A percentile compares a stretch with the other conserved stretches of the same genome.
These are phyloP conservation scores for Rhizomys pruinosus DNA, from an alignment of 2,113 vertebrate species.

Conservation along the genomic window DNA sequence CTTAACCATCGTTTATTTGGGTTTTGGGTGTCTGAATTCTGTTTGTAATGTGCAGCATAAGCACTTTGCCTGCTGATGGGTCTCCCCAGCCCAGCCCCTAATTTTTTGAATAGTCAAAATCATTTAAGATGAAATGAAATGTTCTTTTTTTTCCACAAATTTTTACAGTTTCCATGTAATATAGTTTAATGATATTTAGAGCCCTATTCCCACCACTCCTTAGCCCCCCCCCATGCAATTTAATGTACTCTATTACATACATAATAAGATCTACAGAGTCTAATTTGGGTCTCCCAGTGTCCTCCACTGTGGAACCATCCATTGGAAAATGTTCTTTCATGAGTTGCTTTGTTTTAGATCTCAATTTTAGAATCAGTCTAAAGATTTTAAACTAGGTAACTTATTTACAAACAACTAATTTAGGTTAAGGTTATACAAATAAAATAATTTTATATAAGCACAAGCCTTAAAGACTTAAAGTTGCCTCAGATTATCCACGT, in stretches of 20 bases:
- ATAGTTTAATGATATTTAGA: too few species aligned
- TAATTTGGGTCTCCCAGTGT: too few species aligned
- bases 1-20: too few species aligned
- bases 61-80: too few species aligned
- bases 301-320: too few species aligned
- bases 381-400: neutral
- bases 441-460: constrained; percentile 15
- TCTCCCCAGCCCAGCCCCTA: neutral
- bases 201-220: too few species aligned
- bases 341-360: constrained; percentile 39
- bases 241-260: too few species aligned
- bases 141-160: too few species aligned
- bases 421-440: constrained; percentile 1
- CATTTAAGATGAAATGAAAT: constrained; percentile 60
- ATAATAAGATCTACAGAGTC: too few species aligned
- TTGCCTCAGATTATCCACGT: neutral
- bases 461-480: constrained; percentile 18
- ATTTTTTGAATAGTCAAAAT: neutral
- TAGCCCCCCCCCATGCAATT: too few species aligned
- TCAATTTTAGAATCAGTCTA: constrained; percentile 9
- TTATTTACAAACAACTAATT: neutral
- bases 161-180: too few species aligned
- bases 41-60: neutral
- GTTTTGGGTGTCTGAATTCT: too few species aligned
- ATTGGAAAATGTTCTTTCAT: neutral